Conservation (phyloP, 2,888 invertebrate species). For the Stenichneumon culpator region DNA sequence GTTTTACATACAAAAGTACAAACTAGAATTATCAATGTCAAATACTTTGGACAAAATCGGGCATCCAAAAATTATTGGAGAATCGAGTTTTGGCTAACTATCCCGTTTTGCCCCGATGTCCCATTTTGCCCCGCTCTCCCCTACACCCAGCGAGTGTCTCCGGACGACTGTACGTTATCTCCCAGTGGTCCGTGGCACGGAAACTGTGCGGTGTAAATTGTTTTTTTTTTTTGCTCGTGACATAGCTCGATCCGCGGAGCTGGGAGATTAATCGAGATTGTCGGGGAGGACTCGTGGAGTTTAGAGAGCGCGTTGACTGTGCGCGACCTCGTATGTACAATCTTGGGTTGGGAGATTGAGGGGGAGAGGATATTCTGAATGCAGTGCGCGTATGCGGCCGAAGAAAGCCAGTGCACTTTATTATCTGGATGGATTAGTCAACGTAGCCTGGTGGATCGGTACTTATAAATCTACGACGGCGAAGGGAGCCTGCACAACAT, state of each 20-base stretch:
- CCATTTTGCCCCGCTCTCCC: too few species aligned
- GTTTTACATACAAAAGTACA: too few species aligned
- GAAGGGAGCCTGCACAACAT: constrained; percentile 40
- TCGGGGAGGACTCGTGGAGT: constrained; percentile 27
- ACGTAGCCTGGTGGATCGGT: constrained; percentile 57
- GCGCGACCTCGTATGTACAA: not conserved
- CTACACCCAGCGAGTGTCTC: not conserved
- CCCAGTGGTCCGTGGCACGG: constrained; percentile 9
- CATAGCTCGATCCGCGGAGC: constrained; percentile 27
- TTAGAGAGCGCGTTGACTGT: constrained; percentile 26
- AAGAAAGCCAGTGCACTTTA: constrained; percentile 64
- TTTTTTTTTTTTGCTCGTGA: constrained; percentile 36
- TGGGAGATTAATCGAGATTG: constrained; percentile 53
- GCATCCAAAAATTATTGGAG: too few species aligned
- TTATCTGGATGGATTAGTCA: constrained; percentile 60
- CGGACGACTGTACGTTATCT: constrained; percentile 13
- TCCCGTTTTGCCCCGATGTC: too few species aligned
- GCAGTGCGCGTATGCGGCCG: constrained; percentile 28
- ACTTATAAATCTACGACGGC: constrained; percentile 58
- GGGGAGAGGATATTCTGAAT: constrained; percentile 26
- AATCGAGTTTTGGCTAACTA: too few species aligned
- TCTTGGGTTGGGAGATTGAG: constrained; percentile 2
- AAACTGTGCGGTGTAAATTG: constrained; percentile 38
- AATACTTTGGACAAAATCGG: too few species aligned
- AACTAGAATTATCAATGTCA: too few species aligned